Evolutionary conservation across 1,140 invertebrate genomes (phyloP).

Genomic region (Callitettix versicolor): DNA sequence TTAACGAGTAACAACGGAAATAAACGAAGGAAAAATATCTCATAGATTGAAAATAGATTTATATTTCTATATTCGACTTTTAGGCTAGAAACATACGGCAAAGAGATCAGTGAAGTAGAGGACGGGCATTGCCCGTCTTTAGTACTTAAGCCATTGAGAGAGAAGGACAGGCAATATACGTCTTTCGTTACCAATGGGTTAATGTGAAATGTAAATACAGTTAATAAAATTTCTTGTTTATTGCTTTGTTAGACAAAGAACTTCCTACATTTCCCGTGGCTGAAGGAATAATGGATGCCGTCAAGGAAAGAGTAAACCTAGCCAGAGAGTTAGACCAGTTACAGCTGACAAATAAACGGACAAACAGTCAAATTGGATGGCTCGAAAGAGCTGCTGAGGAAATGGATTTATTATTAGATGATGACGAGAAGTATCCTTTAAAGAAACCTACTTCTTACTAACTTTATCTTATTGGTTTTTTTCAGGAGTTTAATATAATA

Average conservation of each 20-base stretch:
- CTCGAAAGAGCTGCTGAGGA: constrained; percentile 70
- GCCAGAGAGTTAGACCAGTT: constrained; percentile 70
- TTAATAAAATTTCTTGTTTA: too few species aligned
- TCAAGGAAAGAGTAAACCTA: constrained; percentile 61
- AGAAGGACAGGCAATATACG: too few species aligned
- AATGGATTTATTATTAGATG: constrained; percentile 78
- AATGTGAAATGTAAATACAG: too few species aligned
- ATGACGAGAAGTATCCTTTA: constrained; percentile 54
- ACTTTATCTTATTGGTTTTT: background rate
- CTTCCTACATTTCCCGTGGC: constrained; percentile 73
- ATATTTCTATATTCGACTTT: too few species aligned
- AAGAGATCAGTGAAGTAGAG: too few species aligned
- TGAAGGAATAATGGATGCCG: constrained; percentile 46
- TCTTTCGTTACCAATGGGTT: too few species aligned
- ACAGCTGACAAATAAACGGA: constrained; percentile 53
- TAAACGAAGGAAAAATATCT: too few species aligned
- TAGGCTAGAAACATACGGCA: too few species aligned
- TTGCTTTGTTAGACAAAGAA: constrained; percentile 59
- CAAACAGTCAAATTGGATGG: constrained; percentile 59
- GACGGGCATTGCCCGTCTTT: too few species aligned
- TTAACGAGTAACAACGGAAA: too few species aligned
- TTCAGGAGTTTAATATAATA: background rate
- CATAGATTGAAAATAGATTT: too few species aligned
- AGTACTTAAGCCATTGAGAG: too few species aligned
- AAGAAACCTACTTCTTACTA: background rate